Percentiles rank a stretch among this genome's conserved stretches.
Conservation (phyloP, 2,797 vertebrate species). For the Luscinia megarhynchos region DNA sequence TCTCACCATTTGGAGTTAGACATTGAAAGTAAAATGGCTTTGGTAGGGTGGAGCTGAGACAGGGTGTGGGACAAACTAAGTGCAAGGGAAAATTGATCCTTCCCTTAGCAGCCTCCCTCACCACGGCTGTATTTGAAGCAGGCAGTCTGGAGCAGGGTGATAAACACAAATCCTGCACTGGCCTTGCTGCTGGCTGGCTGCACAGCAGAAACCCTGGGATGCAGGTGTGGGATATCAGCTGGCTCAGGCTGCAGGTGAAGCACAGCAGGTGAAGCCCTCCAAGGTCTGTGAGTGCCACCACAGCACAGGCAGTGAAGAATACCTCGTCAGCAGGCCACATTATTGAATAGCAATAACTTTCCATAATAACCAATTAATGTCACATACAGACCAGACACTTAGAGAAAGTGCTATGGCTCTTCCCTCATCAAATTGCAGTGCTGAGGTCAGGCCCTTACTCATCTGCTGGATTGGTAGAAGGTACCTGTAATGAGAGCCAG, state of each 20-base stretch:
- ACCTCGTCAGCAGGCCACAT: not conserved
- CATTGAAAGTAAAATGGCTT: not conserved
- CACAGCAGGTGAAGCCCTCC: not conserved
- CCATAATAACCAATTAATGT: slow-evolving; percentile 45
- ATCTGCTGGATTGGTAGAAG: not conserved
- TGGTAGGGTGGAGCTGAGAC: not conserved
- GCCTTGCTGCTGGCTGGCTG: accelerated
- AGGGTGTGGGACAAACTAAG: not conserved
- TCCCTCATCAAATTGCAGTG: not conserved
- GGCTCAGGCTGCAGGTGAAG: not conserved
- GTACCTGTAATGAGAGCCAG: not conserved
- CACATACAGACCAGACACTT: slow-evolving; percentile 26
- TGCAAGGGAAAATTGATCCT: not conserved
- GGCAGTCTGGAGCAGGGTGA: not conserved
- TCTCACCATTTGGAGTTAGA: not conserved
- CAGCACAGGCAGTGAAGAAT: not conserved
- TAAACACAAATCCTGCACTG: accelerated
- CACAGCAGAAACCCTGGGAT: not conserved
- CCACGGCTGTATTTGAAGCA: not conserved
- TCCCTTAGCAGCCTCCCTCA: not conserved
- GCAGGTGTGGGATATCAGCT: not conserved
- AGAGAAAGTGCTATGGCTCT: not conserved
- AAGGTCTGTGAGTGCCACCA: not conserved
- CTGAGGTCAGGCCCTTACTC: not conserved
- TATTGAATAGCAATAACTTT: slow-evolving; percentile 50